Percentiles rank a stretch among this genome's conserved stretches.
phyloP scores from a whole-genome alignment of 2,113 vertebrate genomes.

The Oceanodroma tethys region DNA sequence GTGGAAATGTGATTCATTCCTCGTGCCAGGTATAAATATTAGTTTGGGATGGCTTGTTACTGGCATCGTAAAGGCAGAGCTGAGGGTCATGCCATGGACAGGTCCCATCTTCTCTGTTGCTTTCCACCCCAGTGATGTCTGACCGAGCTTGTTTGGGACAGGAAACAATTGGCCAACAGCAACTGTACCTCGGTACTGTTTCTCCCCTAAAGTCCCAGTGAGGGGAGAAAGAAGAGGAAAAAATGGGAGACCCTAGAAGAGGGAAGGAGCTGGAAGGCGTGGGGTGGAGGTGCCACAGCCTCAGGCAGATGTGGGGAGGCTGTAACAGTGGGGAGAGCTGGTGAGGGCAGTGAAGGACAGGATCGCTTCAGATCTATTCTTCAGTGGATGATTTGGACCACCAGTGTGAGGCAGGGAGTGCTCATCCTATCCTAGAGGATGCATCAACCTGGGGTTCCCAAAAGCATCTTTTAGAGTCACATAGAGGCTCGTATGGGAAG shows the following conservation, averaged over 20 bases:
- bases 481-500: neutral
- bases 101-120: neutral
- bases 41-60: neutral
- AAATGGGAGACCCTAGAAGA: neutral
- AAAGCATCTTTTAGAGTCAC: neutral
- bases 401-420: neutral
- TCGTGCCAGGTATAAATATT: neutral
- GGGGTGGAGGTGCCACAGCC: neutral
- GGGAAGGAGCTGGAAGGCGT: neutral
- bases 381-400: neutral
- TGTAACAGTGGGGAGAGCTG: neutral
- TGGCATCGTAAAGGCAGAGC: neutral
- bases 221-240: neutral
- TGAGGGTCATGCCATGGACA: neutral
- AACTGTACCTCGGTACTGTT: neutral
- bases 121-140: neutral
- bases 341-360: no score
- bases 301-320: neutral
- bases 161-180: neutral
- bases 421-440: neutral
- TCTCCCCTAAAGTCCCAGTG: neutral
- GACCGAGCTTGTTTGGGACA: neutral
- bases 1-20: neutral
- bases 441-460: neutral
- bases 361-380: no score